Evolutionary conservation across 2,888 invertebrate genomes (phyloP), one percentile per base, ranked within the genome.

Genomic region (Allygus modestus): DNA sequence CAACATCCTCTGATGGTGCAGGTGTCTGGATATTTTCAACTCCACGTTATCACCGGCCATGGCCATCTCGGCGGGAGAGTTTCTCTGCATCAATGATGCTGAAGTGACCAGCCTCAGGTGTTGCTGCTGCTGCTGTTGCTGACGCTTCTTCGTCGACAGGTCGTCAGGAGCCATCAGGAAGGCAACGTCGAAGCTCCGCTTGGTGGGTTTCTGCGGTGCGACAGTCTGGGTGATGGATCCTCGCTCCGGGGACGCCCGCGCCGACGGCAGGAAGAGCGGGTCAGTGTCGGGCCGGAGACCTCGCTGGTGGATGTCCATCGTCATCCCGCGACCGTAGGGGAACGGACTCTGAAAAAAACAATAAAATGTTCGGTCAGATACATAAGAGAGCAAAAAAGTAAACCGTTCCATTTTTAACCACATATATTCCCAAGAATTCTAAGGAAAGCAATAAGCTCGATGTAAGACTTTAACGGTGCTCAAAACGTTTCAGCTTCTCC

Each of bases 101-200:
- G 82, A 88, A 87, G 85, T 88, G 86, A 86, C 90, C 0, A 92
- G 91, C 28, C 92, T 91, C 88, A 93, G 89, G 43, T 71, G 85
- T 69, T 88, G 87, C 37, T 89, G 90, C 15, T 51, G 11, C 84
- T 69, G 69, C 51, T 89, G 90, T 20, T 79, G 79, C 43, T 89
- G 90, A 71, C 90, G 90, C 43, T 90, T 86, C 73, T 89, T 88
- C 20, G 91, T 91, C 65, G 86, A 84, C 75, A 84, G 43, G 86
- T 97, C 97, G 89, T 97, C 97, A 0, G 97, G 97, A 90, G 96
- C 94, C 93, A 97, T 97, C 33, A 97, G 91, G 88, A 97, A 97
- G 0, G 97, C 97, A 12, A 97, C 97, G 90, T 97, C 97, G 89
- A 97, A 97, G 0, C 97, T 96, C 20, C 97, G 92, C 89, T 97